Percentiles rank a stretch among this genome's conserved stretches.
phyloP scores from a whole-genome alignment of 2,888 invertebrate genomes.

The Ellobium chinense region DNA sequence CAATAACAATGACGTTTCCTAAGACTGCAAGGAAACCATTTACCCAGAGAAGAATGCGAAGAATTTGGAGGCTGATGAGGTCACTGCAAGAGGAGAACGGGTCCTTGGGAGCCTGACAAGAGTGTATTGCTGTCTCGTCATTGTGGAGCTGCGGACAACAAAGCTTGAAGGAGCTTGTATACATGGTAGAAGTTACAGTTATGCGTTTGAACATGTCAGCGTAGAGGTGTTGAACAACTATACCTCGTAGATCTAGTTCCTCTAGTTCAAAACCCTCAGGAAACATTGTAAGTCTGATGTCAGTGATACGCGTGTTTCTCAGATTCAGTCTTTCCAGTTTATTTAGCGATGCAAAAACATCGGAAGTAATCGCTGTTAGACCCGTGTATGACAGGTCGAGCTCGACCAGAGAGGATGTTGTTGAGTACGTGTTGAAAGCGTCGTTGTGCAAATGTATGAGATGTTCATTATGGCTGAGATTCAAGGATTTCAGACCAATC shows the following conservation, averaged over 20 bases:
- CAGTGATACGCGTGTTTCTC: not conserved
- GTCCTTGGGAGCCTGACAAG: constrained; percentile 15
- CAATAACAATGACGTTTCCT: constrained; percentile 53
- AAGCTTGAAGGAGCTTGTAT: constrained; percentile 25
- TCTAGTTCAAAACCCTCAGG: not conserved
- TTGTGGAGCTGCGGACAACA: constrained; percentile 42
- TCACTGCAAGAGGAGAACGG: constrained; percentile 32
- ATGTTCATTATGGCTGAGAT: not conserved
- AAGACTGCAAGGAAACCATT: constrained; percentile 53
- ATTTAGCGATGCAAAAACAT: not conserved
- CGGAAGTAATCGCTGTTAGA: not conserved
- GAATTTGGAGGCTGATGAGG: constrained; percentile 38
- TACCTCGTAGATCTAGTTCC: constrained; percentile 11
- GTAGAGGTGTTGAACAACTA: not conserved
- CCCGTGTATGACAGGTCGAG: constrained; percentile 19
- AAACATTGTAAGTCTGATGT: not conserved
- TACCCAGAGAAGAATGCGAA: constrained; percentile 55
- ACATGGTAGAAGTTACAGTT: not conserved
- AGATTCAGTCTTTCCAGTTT: not conserved
- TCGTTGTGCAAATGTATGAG: constrained; percentile 2
- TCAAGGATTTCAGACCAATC: not conserved
- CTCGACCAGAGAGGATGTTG: not conserved
- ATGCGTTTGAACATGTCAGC: constrained; percentile 5
- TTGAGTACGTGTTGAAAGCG: constrained; percentile 13
- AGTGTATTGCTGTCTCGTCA: not conserved